Evolutionary conservation across 2,797 vertebrate genomes (phyloP), one percentile per base, ranked within the genome.

Genomic region (Karalla daura): DNA sequence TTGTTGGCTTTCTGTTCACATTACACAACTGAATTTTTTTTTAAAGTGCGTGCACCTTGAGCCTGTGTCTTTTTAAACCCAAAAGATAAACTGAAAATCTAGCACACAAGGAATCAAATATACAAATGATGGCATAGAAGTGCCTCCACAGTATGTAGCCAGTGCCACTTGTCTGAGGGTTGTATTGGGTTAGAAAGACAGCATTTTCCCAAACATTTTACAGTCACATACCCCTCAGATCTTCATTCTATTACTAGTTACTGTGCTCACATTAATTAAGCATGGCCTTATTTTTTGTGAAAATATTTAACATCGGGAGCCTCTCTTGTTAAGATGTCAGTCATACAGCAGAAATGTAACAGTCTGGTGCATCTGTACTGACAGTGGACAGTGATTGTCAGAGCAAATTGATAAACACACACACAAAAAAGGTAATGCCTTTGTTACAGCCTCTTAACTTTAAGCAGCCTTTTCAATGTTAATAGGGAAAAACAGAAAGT

Each of bases 61-160:
- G 70, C 45, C 30, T 32, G 51, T 55, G 41, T 74, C 54, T 63
- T 78, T 72, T 47, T 17, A 56, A 41, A 13, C 37, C 36, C 14
- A 20, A 67, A 52, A 70, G 66, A 81, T 85, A 66, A 79, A 77
- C 27, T 32, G 25, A 67, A 55, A 63, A 47, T 47, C 28, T 35
- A 52, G 43, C 36, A 60, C 6, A 50, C 52, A 24, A 70, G 77
- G 75, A 78, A 81, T 63, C 28, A 50, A n/a, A 28, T 5, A 39
- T 24, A 28, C 14, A 52, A 18, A 37, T 72, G 28, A 56, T 14
- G 23, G 45, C 18, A 32, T 51, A 32, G 30, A 39, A 58, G 63
- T 17, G 27, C n/a, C 20, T 60, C 44, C 52, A 27, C 20, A 30
- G 49, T 18, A 41, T 21, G 32, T 13, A 63, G 46, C 55, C 55